A percentile compares a stretch with the other conserved stretches of the same genome.
Evolutionary conservation across 2,888 invertebrate genomes (phyloP).

Genomic region (Scaptodrosophila latifasciaeformis): DNA sequence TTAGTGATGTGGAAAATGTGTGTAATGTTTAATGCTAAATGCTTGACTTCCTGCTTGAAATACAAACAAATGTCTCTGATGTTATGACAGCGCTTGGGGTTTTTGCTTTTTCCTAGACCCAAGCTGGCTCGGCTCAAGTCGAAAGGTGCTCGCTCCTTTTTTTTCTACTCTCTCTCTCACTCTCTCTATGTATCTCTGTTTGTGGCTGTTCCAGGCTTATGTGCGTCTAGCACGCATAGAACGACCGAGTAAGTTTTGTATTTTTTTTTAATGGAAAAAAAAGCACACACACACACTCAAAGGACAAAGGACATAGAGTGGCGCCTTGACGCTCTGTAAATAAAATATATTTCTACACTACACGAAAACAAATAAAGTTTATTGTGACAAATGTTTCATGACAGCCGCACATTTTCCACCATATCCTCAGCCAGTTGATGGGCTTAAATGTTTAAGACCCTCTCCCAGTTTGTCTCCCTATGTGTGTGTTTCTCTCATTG

Average conservation of each 20-base stretch:
- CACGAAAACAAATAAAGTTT: slow-evolving; percentile 64
- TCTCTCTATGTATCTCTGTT: no score
- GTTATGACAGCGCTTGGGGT: no score
- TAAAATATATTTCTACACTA: slow-evolving; percentile 31
- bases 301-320: not conserved
- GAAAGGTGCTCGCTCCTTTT: no score
- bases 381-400: slow-evolving; percentile 68
- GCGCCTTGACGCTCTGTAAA: slow-evolving; percentile 20
- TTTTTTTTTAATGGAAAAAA: no score
- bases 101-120: no score
- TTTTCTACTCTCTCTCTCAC: no score
- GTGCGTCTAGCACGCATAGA: slow-evolving; percentile 49
- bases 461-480: slow-evolving; percentile 3
- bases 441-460: not conserved
- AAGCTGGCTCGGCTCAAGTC: no score
- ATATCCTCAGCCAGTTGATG: not conserved
- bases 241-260: slow-evolving; percentile 32
- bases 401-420: slow-evolving; percentile 53
- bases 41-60: slow-evolving; percentile 47
- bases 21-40: slow-evolving; percentile 53
- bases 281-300: slow-evolving; percentile 10
- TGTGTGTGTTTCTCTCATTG: not conserved
- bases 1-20: slow-evolving; percentile 15
- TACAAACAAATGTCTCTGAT: slow-evolving; percentile 51
- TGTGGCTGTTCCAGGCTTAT: no score